A percentile compares a stretch with the other conserved stretches of the same genome.
Evolutionary conservation across 1,140 invertebrate species (phyloP).

Genomic region (honey bee (Apis mellifera)): Amel_HAv3.1 CM009933.2:10628501-10629000

Average conservation of each 20-base stretch:
- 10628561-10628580: not conserved
- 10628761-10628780: not conserved
- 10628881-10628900: conserved; percentile 71
- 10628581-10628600: too few species aligned
- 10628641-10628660: not conserved
- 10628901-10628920: conserved; percentile 67
- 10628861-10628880: conserved; percentile 73
- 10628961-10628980: conserved; percentile 29
- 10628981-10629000: conserved; percentile 18
- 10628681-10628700: not conserved
- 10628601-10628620: too few species aligned
- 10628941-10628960: conserved; percentile 54
- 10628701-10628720: not conserved
- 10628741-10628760: not conserved
- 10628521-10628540: not conserved
- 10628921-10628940: conserved; percentile 68
- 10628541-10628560: not conserved
- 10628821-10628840: conserved; percentile 57
- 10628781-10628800: conserved; percentile 8
- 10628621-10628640: too few species aligned
- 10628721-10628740: too few species aligned
- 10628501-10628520: not conserved
- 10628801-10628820: conserved; percentile 64
- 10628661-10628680: too few species aligned
- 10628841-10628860: conserved; percentile 68